A percentile compares a stretch with the other conserved stretches of the same genome.
Evolutionary conservation across 2,113 vertebrate genomes (phyloP).

Genomic region (Psittacula cyanocephala): DNA sequence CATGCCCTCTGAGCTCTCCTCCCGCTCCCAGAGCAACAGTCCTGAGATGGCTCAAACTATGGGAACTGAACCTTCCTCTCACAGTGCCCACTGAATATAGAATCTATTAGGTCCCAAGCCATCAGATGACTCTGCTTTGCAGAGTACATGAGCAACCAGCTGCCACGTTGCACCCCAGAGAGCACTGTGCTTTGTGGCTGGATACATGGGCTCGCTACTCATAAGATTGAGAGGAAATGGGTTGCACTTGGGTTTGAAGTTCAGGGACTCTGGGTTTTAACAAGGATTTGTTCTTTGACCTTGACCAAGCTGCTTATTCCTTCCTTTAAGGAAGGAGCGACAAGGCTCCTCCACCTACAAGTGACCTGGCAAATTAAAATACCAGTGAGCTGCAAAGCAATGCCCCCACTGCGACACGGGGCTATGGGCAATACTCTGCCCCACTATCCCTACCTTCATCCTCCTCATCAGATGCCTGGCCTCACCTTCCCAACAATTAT

Average conservation of each 20-base stretch:
- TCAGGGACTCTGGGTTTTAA: neutral
- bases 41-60: neutral
- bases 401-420: neutral
- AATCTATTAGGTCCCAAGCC: neutral
- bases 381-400: neutral
- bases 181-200: neutral
- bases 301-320: neutral
- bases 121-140: neutral
- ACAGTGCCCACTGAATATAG: accelerated
- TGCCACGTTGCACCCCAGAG: neutral
- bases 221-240: neutral
- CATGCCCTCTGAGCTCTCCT: neutral
- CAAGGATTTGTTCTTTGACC: neutral
- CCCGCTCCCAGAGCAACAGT: neutral
- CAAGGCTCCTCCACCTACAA: neutral
- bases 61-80: neutral
- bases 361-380: neutral
- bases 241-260: neutral
- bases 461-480: neutral
- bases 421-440: neutral
- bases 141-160: neutral
- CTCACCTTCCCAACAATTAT: neutral
- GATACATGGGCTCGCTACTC: neutral
- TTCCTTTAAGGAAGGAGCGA: neutral
- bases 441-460: neutral